Evolutionary conservation across 2,888 invertebrate species (phyloP), one percentile per base, ranked within the genome.

Genomic region (Quadroppia sp.): DNA sequence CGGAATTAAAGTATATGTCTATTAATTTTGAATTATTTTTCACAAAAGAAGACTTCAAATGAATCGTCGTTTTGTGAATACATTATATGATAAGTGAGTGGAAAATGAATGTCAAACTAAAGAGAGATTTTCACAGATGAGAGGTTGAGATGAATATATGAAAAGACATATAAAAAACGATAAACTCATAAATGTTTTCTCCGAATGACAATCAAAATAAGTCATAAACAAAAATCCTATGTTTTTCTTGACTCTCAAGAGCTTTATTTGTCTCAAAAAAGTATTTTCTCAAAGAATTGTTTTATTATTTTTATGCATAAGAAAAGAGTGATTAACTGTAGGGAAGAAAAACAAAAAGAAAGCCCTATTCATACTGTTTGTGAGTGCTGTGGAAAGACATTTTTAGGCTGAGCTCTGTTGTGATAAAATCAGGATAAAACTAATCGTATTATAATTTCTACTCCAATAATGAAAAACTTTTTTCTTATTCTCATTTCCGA

Each of bases 401-500:
- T 50, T 50, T n/a, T 2, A 9, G 50, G 4, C n/a, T 4, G 20
- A 20, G 7, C 4, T 4, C 20, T 4, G n/a, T 50, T 50, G 20
- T 50, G n/a, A n/a, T n/a, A n/a, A n/a, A n/a, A n/a, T 20, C 20
- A 20, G 50, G 2, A 20, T 20, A 59, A 59, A 7, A 59, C n/a
- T 32, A 59, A 32, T 30, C 32, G 1, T 30, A 13, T 28, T 59
- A 32, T 30, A 59, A 32, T 32, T 30, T 4, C 15, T 13, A 15
- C 28, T 59, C n/a, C 59, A 32, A 59, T 28, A 59, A 32, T 59
- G 30, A 59, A 28, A 28, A 28, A 28, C 7, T 28, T 59, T 28
- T 59, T 59, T 59, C n/a, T n/a, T n/a, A n/a, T n/a, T n/a, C n/a
- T n/a, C n/a, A n/a, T 59, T 59, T 28, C 13, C 15, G 59, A 28